Percentiles rank a stretch among this genome's conserved stretches.
Evolutionary conservation across 2,797 vertebrate species (phyloP).

Genomic region (Acridotheres tristis): DNA sequence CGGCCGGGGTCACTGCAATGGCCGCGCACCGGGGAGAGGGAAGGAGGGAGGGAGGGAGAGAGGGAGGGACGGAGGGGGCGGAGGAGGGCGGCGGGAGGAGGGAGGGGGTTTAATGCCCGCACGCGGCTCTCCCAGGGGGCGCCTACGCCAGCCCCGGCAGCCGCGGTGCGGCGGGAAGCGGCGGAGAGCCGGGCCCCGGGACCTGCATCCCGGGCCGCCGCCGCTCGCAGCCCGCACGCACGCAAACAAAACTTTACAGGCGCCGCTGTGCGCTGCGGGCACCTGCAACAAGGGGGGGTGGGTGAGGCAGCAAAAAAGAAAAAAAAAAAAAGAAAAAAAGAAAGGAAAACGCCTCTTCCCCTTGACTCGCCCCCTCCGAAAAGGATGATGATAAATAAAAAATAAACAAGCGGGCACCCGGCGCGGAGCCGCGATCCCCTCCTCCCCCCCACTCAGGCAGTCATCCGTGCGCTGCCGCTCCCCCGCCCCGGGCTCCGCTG

Average conservation of each 20-base stretch:
- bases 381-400: not conserved
- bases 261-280: not conserved
- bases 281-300: not conserved
- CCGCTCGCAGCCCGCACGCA: not conserved
- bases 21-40: conserved; percentile 29
- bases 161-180: not conserved
- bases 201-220: not conserved
- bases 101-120: not conserved
- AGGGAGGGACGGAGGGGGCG: not conserved
- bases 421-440: not conserved
- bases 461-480: not conserved
- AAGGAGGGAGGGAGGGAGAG: not conserved
- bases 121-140: not conserved
- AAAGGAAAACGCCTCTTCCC: not conserved
- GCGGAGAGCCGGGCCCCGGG: not conserved
- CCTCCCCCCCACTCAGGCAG: not conserved
- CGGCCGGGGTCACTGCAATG: conserved; percentile 52
- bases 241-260: conserved; percentile 18
- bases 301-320: not conserved
- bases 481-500: not conserved
- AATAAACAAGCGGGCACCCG: not conserved
- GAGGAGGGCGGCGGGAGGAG: not conserved
- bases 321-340: too few species aligned
- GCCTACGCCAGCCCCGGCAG: not conserved
- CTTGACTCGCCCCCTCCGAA: not conserved